Evolutionary conservation across 2,113 vertebrate genomes (phyloP), one percentile per base, ranked within the genome.

Genomic region (Tachycineta bicolor): DNA sequence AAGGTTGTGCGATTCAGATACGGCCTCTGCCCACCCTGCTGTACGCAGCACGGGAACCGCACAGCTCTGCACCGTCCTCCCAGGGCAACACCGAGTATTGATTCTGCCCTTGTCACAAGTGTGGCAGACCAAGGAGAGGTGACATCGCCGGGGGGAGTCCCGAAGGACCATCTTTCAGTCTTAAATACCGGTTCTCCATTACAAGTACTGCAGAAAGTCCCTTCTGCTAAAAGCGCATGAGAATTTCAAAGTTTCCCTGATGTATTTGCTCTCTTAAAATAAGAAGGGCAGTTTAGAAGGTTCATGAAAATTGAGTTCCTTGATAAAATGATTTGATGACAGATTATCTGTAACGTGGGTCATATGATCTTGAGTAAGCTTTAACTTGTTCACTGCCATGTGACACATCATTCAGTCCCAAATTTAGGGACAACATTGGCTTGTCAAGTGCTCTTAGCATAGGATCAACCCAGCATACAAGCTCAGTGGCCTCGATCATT

Each of bases 1-100:
- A 33, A 21, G 65, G 41, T 5, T 15, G 6, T 12, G 49, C 3
- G 3, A 8, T 8, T 53, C 0, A 3, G 31, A 0, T 4, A 0
- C 0, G 1, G 34, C 29, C 14, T 60, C 17, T 52, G 1, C 13
- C 25, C 44, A 2, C 33, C 12, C 6, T 18, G 34, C 13, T 11
- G 31, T 10, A 2, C 12, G 0, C 47, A 17, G 24, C 1, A 3
- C 24, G 21, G 81, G 18, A 31, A 53, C n/a, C 28, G 2, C 0
- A 0, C 46, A 9, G 14, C 50, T 0, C 22, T 37, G 22, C 29
- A 0, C 58, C 29, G 33, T n/a, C 25, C 26, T 15, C 26, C 44
- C 52, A 11, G 43, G 31, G 50, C n/a, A 13, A 10, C 53, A 17
- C 20, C 1, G 4, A 55, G 23, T 29, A 10, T 20, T 46, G 33